These are phyloP conservation scores for Drosophila funebris DNA, from an alignment of 1,140 invertebrate species.

Conservation along the genomic window DNA sequence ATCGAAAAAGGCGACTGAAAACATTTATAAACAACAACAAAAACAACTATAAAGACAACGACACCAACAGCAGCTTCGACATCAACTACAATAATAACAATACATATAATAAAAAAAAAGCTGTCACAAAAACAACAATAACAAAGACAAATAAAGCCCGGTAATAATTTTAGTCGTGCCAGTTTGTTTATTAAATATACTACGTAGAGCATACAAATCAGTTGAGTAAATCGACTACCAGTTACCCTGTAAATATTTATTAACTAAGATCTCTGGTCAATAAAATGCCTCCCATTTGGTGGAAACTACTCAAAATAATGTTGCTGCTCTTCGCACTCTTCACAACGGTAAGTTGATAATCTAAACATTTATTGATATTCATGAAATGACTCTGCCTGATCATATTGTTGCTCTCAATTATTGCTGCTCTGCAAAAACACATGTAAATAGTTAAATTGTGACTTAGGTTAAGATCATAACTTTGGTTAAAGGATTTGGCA, in stretches of 20 bases:
- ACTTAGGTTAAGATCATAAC: not conserved
- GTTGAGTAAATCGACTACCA: conserved; percentile 1
- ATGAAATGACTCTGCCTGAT: not conserved
- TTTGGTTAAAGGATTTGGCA: not conserved
- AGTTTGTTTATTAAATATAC: conserved; percentile 76
- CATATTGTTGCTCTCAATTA: not conserved
- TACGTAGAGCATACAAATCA: conserved; percentile 34
- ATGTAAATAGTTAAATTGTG: not conserved
- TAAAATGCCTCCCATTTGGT: conserved; percentile 64
- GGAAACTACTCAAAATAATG: conserved; percentile 58
- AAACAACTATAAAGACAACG: conserved; percentile 26
- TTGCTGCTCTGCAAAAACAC: not conserved
- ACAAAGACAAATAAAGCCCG: conserved; percentile 53
- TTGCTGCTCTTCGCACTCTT: conserved; percentile 60
- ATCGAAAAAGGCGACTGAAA: conserved; percentile 35
- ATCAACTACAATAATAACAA: conserved; percentile 36
- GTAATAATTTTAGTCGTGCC: conserved; percentile 76
- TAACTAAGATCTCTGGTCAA: not conserved
- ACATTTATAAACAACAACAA: conserved; percentile 42
- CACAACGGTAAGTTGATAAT: conserved; percentile 54
- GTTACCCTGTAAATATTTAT: conserved; percentile 21
- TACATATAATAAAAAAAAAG: conserved; percentile 21
- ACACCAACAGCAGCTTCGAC: conserved; percentile 23
- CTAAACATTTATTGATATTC: not conserved
- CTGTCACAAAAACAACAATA: conserved; percentile 29